Percentiles rank a stretch among this genome's conserved stretches.
phyloP scores from a whole-genome alignment of 2,888 invertebrate genomes.

The Phlogophora meticulosa region DNA sequence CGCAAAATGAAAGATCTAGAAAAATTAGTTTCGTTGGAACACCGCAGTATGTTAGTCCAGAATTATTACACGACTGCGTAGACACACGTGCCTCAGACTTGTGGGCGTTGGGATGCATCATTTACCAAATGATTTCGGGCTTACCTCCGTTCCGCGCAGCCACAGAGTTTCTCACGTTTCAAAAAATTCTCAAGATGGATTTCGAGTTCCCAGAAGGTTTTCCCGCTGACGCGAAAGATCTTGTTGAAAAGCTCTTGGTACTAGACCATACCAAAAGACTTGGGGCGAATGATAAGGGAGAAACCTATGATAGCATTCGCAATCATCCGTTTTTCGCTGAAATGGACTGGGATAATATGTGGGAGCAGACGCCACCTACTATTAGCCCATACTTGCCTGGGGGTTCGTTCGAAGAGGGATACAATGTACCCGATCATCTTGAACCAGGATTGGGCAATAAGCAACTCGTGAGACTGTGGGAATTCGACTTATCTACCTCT shows the following conservation, averaged over 20 bases:
- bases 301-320: slow-evolving; percentile 95
- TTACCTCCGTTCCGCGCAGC: slow-evolving; percentile 97
- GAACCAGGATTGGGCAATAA: slow-evolving; percentile 97
- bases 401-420: slow-evolving; percentile 92
- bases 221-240: slow-evolving; percentile 95
- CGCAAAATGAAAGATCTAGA: slow-evolving; percentile 89
- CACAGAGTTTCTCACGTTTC: slow-evolving; percentile 98
- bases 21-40: slow-evolving; percentile 98
- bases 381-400: slow-evolving; percentile 96
- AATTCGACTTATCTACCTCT: slow-evolving; percentile 92
- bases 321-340: slow-evolving; percentile 96
- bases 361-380: slow-evolving; percentile 95
- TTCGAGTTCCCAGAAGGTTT: slow-evolving; percentile 98
- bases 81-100: slow-evolving; percentile 96
- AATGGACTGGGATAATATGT: slow-evolving; percentile 95
- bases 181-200: slow-evolving; percentile 97
- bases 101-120: slow-evolving; percentile 99
- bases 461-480: slow-evolving; percentile 94
- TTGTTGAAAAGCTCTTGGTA: slow-evolving; percentile 96
- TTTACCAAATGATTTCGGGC: slow-evolving; percentile 99
- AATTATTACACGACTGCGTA: slow-evolving; percentile 96
- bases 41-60: slow-evolving; percentile 99
- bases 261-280: slow-evolving; percentile 95
- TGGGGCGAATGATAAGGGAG: slow-evolving; percentile 94
- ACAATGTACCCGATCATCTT: slow-evolving; percentile 94